Evolutionary conservation across 2,888 invertebrate species (phyloP), one percentile per base, ranked within the genome.

Genomic region (Phania funesta): DNA sequence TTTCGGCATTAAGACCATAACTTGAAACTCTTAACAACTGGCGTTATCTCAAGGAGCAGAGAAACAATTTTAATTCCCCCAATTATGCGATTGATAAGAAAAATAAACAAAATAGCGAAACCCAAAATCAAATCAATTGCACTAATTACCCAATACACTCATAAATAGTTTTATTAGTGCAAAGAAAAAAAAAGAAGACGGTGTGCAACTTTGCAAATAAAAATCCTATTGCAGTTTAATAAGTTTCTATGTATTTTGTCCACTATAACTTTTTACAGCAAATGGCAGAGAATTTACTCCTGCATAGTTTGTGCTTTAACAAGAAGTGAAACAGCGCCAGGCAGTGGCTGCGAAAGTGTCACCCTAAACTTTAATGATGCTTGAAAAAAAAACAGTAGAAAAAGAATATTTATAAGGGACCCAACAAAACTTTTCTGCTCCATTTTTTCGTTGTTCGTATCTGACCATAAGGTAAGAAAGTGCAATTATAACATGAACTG

Each of bases 221-320:
- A 76, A 82, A 70, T 82, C 81, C 74, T 77, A 82, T 77, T 77
- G 64, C 77, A 68, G 77, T 82, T 82, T 74, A 74, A 68, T 77
- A 81, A 81, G 77, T 77, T 81, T 77, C 68, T 64, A 68, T 73
- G 35, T 50, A 65, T 67, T 70, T 60, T 67, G 62, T 48, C 38
- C 54, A 38, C 26, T 24, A 62, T 29, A 26, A 67, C n/a, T 50
- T 76, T 65, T 60, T n/a, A 18, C 9, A 56, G 32, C 18, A 24
- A 54, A 16, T 35, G 9, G 11, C 24, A 41, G 7, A 54, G 26
- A 18, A 22, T 6, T 5, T 7, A 44, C 50, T 22, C 41, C n/a
- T 11, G 11, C 3, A 24, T 48, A 46, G 22, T 13, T 11, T 70
- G n/a, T 35, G 2, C 5, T 16, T 24, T 11, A 32, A 44, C 18